A percentile compares a stretch with the other conserved stretches of the same genome.
These are phyloP conservation scores for Addax nasomaculatus DNA, from an alignment of 2,113 vertebrate species.

Conservation along the genomic window DNA sequence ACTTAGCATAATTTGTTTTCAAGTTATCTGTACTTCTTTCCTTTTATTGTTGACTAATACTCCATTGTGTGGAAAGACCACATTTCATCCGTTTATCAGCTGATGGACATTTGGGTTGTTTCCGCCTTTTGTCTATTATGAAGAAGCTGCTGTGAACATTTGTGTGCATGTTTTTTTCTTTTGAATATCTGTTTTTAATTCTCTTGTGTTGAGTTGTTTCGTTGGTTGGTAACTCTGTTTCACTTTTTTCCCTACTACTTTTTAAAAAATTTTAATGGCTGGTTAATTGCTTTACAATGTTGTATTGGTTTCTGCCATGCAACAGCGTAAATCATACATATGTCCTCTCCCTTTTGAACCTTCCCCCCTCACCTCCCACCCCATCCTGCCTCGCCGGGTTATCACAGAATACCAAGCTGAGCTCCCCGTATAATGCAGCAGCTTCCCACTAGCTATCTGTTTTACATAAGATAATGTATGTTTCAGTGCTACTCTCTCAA, in stretches of 20 bases:
- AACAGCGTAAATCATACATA: background rate
- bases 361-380: background rate
- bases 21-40: background rate
- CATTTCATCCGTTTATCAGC: background rate
- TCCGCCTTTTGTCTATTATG: background rate
- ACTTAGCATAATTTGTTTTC: background rate
- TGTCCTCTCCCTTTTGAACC: background rate
- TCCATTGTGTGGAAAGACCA: background rate
- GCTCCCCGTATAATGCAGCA: fast-evolving
- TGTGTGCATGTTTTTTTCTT: background rate
- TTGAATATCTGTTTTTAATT: background rate
- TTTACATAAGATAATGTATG: background rate
- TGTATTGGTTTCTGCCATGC: background rate
- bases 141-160: background rate
- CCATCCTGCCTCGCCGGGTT: background rate
- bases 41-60: background rate
- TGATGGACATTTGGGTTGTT: background rate
- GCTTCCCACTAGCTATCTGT: background rate
- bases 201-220: background rate
- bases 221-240: background rate
- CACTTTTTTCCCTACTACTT: background rate
- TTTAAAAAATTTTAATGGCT: background rate
- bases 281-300: background rate
- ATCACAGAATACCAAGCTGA: background rate
- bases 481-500: background rate